phyloP scores from a whole-genome alignment of 2,113 vertebrate genomes.

The Myotis yumanensis region DNA sequence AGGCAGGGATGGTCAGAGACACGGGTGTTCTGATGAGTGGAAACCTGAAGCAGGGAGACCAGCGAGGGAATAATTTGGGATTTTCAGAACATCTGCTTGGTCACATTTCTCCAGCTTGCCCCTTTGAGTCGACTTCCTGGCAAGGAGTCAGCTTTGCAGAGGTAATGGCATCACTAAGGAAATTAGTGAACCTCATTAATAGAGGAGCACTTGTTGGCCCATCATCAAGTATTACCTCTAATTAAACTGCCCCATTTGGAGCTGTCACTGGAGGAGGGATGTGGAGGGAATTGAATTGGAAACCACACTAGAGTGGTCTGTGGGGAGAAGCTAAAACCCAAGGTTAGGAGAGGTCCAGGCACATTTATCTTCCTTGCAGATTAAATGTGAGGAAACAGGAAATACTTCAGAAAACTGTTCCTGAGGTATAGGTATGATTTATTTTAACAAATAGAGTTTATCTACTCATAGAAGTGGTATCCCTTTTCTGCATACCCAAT shows the following conservation, averaged over 20 bases:
- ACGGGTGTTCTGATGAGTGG: background rate
- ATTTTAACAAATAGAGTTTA: slow-evolving; percentile 7
- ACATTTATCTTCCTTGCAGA: slow-evolving; percentile 21
- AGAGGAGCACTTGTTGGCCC: slow-evolving; percentile 62
- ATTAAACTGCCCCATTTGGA: slow-evolving; percentile 72
- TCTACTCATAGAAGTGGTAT: background rate
- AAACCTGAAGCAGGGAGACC: background rate
- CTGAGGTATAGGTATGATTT: slow-evolving; percentile 14
- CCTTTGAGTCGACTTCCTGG: slow-evolving; percentile 48
- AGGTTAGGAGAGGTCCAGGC: slow-evolving; percentile 64
- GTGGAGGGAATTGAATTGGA: slow-evolving; percentile 69
- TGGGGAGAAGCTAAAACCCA: slow-evolving; percentile 62
- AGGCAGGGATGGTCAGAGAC: background rate
- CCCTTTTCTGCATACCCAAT: background rate
- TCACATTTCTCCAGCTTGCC: slow-evolving; percentile 13
- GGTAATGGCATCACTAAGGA: slow-evolving; percentile 60
- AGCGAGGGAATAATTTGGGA: background rate
- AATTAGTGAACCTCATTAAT: slow-evolving; percentile 68
- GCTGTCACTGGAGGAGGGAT: slow-evolving; percentile 68
- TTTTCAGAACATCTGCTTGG: slow-evolving; percentile 41
- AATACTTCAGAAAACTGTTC: slow-evolving; percentile 55
- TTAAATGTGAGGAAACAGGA: slow-evolving; percentile 49
- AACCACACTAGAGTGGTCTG: slow-evolving; percentile 69
- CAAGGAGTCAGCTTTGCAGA: slow-evolving; percentile 51
- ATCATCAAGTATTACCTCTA: slow-evolving; percentile 67